Percentiles rank a stretch among this genome's conserved stretches.
Conservation (phyloP, 2,797 vertebrate genomes). For the Peromyscus eremicus region DNA sequence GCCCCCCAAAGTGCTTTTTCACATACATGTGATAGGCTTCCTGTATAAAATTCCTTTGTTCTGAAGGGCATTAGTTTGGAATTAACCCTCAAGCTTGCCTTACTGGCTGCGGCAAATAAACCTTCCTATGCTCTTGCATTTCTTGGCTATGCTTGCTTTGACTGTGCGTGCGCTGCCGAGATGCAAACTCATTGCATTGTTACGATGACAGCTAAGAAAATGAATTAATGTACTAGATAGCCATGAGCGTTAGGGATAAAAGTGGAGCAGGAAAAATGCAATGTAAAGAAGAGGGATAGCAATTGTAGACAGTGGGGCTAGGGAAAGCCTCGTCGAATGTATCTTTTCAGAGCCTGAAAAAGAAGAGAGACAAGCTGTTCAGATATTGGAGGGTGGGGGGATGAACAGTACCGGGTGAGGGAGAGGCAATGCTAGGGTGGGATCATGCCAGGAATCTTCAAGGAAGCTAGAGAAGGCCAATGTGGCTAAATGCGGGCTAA, state of each 20-base stretch:
- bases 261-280: neutral
- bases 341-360: neutral
- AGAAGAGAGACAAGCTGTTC: neutral
- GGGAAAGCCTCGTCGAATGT: neutral
- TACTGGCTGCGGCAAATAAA: neutral
- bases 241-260: neutral
- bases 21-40: neutral
- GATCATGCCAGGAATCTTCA: neutral
- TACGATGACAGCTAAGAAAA: neutral
- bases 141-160: neutral
- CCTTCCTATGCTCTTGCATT: neutral
- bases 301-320: neutral
- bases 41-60: neutral
- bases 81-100: neutral
- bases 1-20: neutral
- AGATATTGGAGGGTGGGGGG: neutral
- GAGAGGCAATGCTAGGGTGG: too few relatives aligned
- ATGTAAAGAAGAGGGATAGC: neutral
- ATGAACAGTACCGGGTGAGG: neutral
- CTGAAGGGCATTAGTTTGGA: neutral
- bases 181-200: neutral
- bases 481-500: neutral
- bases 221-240: neutral
- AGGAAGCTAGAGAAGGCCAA: neutral
- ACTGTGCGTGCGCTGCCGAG: too few relatives aligned